phyloP scores from a whole-genome alignment of 2,888 invertebrate genomes.

The Cryptus viduatorius region DNA sequence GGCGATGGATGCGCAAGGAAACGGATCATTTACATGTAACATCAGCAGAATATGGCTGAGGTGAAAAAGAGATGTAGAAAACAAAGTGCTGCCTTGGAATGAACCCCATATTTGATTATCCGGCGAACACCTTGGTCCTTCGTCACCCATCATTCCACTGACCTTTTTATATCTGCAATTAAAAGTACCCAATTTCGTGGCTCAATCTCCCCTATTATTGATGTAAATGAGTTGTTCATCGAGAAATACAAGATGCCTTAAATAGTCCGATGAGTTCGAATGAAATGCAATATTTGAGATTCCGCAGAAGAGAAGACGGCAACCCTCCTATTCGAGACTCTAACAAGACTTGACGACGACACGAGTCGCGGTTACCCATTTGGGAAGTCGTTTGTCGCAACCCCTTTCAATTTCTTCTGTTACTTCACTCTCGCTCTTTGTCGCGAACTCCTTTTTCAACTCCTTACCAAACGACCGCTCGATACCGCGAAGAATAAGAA shows the following conservation, averaged over 20 bases:
- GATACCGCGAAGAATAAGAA: constrained; percentile 63
- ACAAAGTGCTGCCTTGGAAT: too few species aligned
- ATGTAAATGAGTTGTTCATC: constrained; percentile 55
- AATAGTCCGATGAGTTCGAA: neutral
- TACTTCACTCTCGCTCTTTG: constrained; percentile 26
- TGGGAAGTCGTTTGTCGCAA: constrained; percentile 60
- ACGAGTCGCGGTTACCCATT: constrained; percentile 61
- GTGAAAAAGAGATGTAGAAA: too few species aligned
- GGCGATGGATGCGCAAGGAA: too few species aligned
- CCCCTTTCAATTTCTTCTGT: constrained; percentile 27
- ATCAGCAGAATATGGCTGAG: too few species aligned
- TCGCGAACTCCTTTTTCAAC: constrained; percentile 17
- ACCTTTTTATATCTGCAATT: constrained; percentile 34
- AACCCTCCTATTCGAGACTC: constrained; percentile 4
- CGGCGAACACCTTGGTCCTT: neutral
- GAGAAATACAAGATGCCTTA: neutral
- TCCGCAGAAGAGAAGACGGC: constrained; percentile 44
- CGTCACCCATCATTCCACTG: neutral
- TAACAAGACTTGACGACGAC: constrained; percentile 47
- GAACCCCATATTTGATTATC: neutral
- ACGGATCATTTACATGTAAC: too few species aligned
- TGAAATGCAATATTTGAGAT: constrained; percentile 50
- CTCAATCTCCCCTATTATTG: constrained; percentile 28
- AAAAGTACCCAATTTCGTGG: constrained; percentile 31
- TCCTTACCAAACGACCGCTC: constrained; percentile 32